Conservation (phyloP, 2,797 vertebrate genomes). For the Steatocranus sp. region DNA sequence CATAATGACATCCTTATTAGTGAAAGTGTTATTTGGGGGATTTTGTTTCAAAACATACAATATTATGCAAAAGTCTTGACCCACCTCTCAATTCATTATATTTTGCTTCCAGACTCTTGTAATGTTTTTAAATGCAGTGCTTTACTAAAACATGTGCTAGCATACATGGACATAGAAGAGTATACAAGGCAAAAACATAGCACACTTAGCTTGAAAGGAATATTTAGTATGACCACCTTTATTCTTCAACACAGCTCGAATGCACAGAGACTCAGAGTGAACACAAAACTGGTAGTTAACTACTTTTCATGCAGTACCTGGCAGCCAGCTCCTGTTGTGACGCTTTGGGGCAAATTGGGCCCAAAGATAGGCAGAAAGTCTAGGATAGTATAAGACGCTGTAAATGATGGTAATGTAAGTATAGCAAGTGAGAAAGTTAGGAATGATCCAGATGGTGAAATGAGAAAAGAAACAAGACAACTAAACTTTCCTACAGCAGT, state of each 20-base stretch:
- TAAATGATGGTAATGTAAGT: not conserved
- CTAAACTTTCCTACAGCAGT: slow-evolving; percentile 11
- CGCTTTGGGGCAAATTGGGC: not conserved
- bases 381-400: not conserved
- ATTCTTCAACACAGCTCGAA: not conserved
- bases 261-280: not conserved
- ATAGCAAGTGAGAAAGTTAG: not conserved
- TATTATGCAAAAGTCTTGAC: not conserved
- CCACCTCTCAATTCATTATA: not conserved
- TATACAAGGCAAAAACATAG: not conserved
- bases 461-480: not conserved
- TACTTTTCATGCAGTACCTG: not conserved
- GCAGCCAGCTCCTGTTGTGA: not conserved
- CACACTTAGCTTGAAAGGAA: not conserved
- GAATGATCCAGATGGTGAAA: not conserved
- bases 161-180: not conserved
- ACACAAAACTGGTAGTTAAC: not conserved
- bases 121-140: not conserved
- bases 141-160: not conserved
- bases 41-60: not conserved
- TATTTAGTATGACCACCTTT: not conserved
- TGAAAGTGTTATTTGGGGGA: not conserved
- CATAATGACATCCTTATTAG: not conserved
- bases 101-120: not conserved
- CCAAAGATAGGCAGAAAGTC: not conserved